Evolutionary conservation across 2,888 invertebrate species (phyloP).

Genomic region (Pollenia amentaria): DNA sequence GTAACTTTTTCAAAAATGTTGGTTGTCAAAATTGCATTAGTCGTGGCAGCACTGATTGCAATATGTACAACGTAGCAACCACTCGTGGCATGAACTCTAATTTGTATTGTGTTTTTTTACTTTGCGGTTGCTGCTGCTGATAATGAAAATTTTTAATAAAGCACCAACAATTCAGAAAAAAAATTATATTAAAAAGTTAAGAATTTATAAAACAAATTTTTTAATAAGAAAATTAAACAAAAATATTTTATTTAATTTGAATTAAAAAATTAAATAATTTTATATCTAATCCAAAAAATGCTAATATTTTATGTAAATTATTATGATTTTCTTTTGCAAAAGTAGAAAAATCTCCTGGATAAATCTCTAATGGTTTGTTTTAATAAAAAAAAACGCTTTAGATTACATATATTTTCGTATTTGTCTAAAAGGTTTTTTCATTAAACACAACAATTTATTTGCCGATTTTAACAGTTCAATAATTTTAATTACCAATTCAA

Average conservation of each 20-base stretch:
- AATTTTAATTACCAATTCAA: background rate
- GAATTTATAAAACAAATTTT: background rate
- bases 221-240: too few species aligned
- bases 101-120: background rate
- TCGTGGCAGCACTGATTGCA: too few species aligned
- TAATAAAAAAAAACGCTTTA: background rate
- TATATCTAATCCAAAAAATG: background rate
- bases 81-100: slow-evolving; percentile 3
- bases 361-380: background rate
- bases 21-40: too few species aligned
- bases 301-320: slow-evolving; percentile 1
- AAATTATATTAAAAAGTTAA: background rate
- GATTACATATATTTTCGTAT: background rate
- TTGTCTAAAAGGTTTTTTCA: slow-evolving; percentile 1
- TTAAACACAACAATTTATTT: slow-evolving; percentile 16
- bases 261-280: background rate
- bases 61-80: too few species aligned
- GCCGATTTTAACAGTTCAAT: slow-evolving; percentile 10
- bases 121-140: background rate
- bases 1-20: too few species aligned
- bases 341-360: too few species aligned
- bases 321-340: background rate
- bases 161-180: too few species aligned
- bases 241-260: background rate
- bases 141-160: background rate